These are phyloP conservation scores for Endotricha flammealis DNA, from an alignment of 2,888 invertebrate species.

Conservation along the genomic window DNA sequence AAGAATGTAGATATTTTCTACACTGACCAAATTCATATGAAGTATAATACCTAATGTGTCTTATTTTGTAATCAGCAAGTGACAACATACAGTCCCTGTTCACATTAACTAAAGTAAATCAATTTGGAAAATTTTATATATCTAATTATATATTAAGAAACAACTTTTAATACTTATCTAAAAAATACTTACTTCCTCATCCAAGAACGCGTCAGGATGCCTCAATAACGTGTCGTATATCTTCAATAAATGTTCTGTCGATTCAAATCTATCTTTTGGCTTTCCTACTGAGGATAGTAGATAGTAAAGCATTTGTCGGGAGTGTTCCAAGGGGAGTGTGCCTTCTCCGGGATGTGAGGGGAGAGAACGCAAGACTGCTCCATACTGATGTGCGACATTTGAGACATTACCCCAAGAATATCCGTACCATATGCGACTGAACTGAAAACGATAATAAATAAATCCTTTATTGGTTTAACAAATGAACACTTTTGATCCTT, in stretches of 20 bases:
- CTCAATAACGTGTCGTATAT: conserved; percentile 61
- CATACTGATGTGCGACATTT: conserved; percentile 74
- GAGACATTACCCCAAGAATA: conserved; percentile 80
- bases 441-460: conserved; percentile 41
- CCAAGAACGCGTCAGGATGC: conserved; percentile 81
- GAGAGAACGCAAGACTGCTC: conserved; percentile 70
- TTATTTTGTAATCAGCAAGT: too few relatives aligned
- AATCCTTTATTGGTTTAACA: too few relatives aligned
- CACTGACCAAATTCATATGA: too few relatives aligned
- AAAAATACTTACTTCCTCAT: conserved; percentile 80
- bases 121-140: too few relatives aligned
- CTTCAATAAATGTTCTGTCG: conserved; percentile 82
- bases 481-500: too few relatives aligned
- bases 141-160: too few relatives aligned
- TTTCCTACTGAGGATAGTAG: conserved; percentile 52
- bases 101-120: too few relatives aligned
- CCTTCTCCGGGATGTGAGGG: conserved; percentile 81
- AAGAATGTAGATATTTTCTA: too few relatives aligned
- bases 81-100: too few relatives aligned
- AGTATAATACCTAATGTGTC: too few relatives aligned
- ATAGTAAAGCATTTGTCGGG: conserved; percentile 78
- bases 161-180: too few relatives aligned
- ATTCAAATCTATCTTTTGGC: conserved; percentile 60
- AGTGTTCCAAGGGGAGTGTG: conserved; percentile 77
- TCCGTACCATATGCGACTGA: conserved; percentile 74